These are phyloP conservation scores for Gymnocephalus cernua DNA, from an alignment of 2,113 vertebrate genomes.

Conservation along the genomic window DNA sequence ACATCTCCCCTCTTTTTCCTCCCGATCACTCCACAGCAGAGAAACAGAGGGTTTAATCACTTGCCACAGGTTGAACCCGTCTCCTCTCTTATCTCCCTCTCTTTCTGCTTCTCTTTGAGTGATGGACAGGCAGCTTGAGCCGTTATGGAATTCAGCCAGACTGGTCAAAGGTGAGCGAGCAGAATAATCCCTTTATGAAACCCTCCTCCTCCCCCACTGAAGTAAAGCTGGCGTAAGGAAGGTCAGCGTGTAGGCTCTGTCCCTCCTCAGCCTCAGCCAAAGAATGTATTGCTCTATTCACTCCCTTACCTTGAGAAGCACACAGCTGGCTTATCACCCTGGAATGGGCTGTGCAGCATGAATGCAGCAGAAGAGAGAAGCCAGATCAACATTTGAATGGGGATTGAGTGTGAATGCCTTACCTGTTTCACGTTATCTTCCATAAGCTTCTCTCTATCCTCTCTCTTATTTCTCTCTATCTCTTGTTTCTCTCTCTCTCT, in stretches of 20 bases:
- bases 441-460: conserved; percentile 40
- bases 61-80: conserved; percentile 62
- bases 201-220: conserved; percentile 58
- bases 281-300: conserved; percentile 76
- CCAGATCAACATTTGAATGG: conserved; percentile 70
- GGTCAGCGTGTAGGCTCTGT: conserved; percentile 73
- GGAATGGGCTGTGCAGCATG: conserved; percentile 75
- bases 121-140: conserved; percentile 71
- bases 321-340: conserved; percentile 66
- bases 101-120: conserved; percentile 58
- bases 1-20: conserved; percentile 27
- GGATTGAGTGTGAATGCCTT: conserved; percentile 63
- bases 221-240: conserved; percentile 71
- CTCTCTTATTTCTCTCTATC: background rate
- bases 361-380: conserved; percentile 70
- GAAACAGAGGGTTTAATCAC: conserved; percentile 68
- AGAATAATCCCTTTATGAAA: conserved; percentile 81
- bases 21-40: conserved; percentile 23
- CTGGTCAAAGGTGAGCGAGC: conserved; percentile 75
- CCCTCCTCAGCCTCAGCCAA: conserved; percentile 52
- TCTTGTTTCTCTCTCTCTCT: conserved; percentile 15
- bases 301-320: conserved; percentile 74
- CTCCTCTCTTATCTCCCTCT: conserved; percentile 55
- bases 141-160: conserved; percentile 58
- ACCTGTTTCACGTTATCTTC: conserved; percentile 48